These are phyloP conservation scores for Habropoda laboriosa DNA, from an alignment of 1,140 invertebrate species.

Conservation along the genomic window DNA sequence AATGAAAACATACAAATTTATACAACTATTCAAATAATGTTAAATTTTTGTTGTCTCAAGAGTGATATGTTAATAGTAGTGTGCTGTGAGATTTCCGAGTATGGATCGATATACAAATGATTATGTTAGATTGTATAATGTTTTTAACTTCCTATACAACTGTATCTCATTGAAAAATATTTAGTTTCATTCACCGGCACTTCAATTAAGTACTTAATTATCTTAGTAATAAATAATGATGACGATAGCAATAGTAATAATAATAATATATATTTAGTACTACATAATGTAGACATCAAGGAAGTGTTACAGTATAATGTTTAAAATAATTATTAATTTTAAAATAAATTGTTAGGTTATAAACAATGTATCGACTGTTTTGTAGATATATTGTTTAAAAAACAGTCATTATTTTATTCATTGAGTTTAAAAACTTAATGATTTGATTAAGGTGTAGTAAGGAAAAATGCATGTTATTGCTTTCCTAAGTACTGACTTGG, in stretches of 20 bases:
- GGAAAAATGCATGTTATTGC: conserved; percentile 5
- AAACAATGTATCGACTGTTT: conserved; percentile 8
- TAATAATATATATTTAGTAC: conserved; percentile 12
- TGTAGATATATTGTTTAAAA: not conserved
- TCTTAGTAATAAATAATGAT: not conserved
- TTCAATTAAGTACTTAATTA: conserved; percentile 29
- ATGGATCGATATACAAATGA: conserved; percentile 7
- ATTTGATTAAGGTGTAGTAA: not conserved
- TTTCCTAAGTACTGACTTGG: conserved; percentile 12
- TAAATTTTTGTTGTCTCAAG: conserved; percentile 38
- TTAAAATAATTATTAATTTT: conserved; percentile 1
- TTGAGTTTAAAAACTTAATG: not conserved
- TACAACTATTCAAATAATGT: conserved; percentile 42
- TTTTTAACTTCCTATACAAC: conserved; percentile 7
- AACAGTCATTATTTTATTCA: conserved; percentile 26
- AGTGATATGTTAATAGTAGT: conserved; percentile 50
- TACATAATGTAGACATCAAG: not conserved
- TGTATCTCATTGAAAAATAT: not conserved
- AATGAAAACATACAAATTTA: conserved; percentile 39
- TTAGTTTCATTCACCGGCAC: conserved; percentile 9
- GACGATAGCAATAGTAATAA: not conserved
- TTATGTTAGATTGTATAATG: conserved; percentile 38
- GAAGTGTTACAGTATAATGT: conserved; percentile 18
- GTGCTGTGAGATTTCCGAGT: conserved; percentile 43
- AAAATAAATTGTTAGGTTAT: not conserved